Conservation (phyloP, 2,888 invertebrate species). For the Proisotoma minuta region DNA sequence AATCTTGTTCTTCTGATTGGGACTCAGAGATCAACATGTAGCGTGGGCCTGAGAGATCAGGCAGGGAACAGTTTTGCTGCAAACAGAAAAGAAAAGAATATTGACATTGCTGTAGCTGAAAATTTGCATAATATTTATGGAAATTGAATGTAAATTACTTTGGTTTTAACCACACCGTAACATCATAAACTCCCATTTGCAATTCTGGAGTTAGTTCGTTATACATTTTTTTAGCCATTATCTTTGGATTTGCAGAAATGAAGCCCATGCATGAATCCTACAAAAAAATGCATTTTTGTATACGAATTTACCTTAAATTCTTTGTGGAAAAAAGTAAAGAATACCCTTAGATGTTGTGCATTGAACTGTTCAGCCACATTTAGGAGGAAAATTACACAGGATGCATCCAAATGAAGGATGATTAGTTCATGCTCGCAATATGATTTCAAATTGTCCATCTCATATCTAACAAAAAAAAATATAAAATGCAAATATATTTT, state of each 20-base stretch:
- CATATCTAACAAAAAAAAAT: conserved; percentile 51
- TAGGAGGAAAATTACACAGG: conserved; percentile 61
- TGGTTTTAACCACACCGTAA: conserved; percentile 52
- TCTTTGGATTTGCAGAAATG: conserved; percentile 56
- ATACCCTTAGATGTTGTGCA: conserved; percentile 58
- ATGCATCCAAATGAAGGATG: conserved; percentile 58
- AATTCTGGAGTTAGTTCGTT: conserved; percentile 58
- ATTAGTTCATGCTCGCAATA: conserved; percentile 62
- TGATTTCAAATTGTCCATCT: conserved; percentile 61
- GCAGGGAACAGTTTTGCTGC: conserved; percentile 43
- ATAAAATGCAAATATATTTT: background rate
- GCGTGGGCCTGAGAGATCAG: conserved; percentile 43
- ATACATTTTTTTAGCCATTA: conserved; percentile 57
- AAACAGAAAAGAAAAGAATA: too few species aligned
- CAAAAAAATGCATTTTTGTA: conserved; percentile 21
- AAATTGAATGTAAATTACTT: conserved; percentile 43
- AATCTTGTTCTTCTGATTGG: conserved; percentile 30
- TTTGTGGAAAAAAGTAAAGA: background rate
- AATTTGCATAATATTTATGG: too few species aligned
- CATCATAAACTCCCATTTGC: conserved; percentile 59
- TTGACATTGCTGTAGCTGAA: too few species aligned
- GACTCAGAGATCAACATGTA: conserved; percentile 46
- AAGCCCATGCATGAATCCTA: conserved; percentile 57
- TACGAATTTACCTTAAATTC: background rate
- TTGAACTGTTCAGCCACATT: conserved; percentile 65